Evolutionary conservation across 2,888 invertebrate species (phyloP).

Genomic region (Psococerastis gibbosa): DNA sequence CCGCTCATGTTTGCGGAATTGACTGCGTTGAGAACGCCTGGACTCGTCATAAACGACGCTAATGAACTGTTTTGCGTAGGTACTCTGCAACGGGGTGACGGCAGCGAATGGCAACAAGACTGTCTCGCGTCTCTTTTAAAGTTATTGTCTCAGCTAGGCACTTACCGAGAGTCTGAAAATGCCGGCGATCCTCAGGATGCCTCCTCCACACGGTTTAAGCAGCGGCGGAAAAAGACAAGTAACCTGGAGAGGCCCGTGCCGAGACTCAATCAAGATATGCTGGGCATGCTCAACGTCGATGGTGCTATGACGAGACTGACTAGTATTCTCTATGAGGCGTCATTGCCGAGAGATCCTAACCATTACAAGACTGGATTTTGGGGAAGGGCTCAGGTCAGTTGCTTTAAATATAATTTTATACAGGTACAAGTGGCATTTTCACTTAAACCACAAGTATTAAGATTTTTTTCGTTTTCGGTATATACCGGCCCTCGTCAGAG

Average conservation of each 20-base stretch:
- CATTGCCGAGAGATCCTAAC: slow-evolving; percentile 56
- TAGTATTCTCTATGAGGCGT: slow-evolving; percentile 72
- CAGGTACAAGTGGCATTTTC: no score
- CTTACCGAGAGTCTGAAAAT: slow-evolving; percentile 30
- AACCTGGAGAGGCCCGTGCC: slow-evolving; percentile 47
- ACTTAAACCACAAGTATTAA: no score
- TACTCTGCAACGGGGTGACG: slow-evolving; percentile 52
- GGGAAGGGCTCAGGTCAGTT: slow-evolving; percentile 62
- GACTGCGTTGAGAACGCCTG: no score
- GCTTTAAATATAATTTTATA: no score
- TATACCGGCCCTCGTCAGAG: no score
- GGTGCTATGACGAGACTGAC: slow-evolving; percentile 66
- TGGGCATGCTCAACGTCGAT: slow-evolving; percentile 72
- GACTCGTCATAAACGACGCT: no score
- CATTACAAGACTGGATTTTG: slow-evolving; percentile 84
- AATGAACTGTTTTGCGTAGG: slow-evolving; percentile 26
- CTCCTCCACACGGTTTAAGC: slow-evolving; percentile 15
- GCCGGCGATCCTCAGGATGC: slow-evolving; percentile 7
- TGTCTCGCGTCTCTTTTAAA: slow-evolving; percentile 75
- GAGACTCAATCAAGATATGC: slow-evolving; percentile 48
- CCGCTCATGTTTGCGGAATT: no score
- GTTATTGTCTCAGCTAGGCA: slow-evolving; percentile 69
- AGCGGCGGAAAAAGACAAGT: slow-evolving; percentile 19
- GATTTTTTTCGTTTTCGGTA: no score
- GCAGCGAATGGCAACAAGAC: slow-evolving; percentile 88